A percentile compares a stretch with the other conserved stretches of the same genome.
Evolutionary conservation across 2,113 vertebrate species (phyloP).

Genomic region (Siniperca knerii): DNA sequence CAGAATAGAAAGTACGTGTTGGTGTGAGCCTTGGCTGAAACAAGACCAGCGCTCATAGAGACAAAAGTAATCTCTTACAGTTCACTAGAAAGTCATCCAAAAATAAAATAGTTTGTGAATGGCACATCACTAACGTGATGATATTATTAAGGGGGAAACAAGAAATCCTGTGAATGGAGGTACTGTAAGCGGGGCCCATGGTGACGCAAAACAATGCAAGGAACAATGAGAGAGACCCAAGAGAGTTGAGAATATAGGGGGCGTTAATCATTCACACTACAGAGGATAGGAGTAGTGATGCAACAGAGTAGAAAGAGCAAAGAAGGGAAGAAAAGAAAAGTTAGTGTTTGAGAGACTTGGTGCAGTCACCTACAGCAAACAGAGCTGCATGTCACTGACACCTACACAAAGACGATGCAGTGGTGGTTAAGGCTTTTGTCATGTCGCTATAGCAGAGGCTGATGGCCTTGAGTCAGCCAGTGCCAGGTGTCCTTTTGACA

Average conservation of each 20-base stretch:
- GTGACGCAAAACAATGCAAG: slow-evolving; percentile 81
- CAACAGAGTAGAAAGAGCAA: slow-evolving; percentile 81
- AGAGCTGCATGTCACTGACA: slow-evolving; percentile 32
- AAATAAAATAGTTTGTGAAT: slow-evolving; percentile 4
- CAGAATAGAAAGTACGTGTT: not conserved
- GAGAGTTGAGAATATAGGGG: slow-evolving; percentile 34
- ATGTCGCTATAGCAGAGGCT: slow-evolving; percentile 29
- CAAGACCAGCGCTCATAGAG: not conserved
- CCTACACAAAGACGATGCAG: slow-evolving; percentile 37
- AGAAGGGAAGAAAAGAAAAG: slow-evolving; percentile 38
- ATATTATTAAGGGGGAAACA: not conserved
- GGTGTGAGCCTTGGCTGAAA: not conserved
- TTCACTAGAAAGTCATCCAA: slow-evolving; percentile 33
- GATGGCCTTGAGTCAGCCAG: slow-evolving; percentile 57
- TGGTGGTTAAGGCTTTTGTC: slow-evolving; percentile 32
- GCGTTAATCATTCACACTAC: slow-evolving; percentile 60
- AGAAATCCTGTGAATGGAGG: slow-evolving; percentile 18
- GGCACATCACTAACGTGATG: not conserved
- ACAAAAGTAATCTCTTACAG: not conserved
- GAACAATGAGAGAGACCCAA: slow-evolving; percentile 51
- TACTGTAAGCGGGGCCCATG: slow-evolving; percentile 1
- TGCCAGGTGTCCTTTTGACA: slow-evolving; percentile 76
- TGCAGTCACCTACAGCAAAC: slow-evolving; percentile 37
- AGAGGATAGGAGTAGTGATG: slow-evolving; percentile 72
- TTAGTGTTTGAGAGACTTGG: slow-evolving; percentile 10